A percentile compares a stretch with the other conserved stretches of the same genome.
Evolutionary conservation across 2,113 vertebrate genomes (phyloP).

Genomic region (Pituophis catenifer): DNA sequence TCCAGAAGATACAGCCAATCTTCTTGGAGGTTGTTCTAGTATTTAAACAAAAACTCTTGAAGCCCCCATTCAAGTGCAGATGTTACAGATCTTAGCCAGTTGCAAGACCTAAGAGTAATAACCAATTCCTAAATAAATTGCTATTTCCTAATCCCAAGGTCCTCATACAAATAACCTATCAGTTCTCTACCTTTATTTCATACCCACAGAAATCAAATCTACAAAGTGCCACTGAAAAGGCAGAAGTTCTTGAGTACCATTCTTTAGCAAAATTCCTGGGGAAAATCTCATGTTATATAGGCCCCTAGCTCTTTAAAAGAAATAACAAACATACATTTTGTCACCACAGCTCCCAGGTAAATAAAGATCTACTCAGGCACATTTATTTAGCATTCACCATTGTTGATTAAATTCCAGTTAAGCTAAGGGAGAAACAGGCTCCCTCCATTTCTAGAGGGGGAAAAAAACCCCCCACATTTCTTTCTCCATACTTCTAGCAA

Average conservation of each 20-base stretch:
- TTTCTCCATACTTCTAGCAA: slow-evolving; percentile 56
- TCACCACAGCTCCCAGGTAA: not conserved
- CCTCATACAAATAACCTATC: not conserved
- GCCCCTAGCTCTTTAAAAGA: not conserved
- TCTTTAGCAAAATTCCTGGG: not conserved
- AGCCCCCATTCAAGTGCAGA: not conserved
- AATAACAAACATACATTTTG: not conserved
- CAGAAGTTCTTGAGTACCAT: not conserved
- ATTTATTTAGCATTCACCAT: slow-evolving; percentile 7
- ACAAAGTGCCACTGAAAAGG: not conserved
- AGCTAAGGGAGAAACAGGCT: slow-evolving; percentile 49
- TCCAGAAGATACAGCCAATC: not conserved
- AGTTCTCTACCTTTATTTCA: not conserved
- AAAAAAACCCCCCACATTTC: slow-evolving; percentile 50
- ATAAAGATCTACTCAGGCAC: not conserved
- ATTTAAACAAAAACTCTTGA: not conserved
- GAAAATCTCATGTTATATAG: not conserved
- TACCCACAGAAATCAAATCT: not conserved
- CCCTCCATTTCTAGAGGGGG: slow-evolving; percentile 38
- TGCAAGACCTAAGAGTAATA: not conserved
- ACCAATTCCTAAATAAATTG: not conserved
- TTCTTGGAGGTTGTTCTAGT: not conserved
- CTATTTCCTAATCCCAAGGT: not conserved
- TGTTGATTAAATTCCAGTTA: slow-evolving; percentile 53
- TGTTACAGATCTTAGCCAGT: not conserved